Percentiles rank a stretch among this genome's conserved stretches.
Conservation (phyloP, 2,888 invertebrate species). For the Odontocerum albicorne region DNA sequence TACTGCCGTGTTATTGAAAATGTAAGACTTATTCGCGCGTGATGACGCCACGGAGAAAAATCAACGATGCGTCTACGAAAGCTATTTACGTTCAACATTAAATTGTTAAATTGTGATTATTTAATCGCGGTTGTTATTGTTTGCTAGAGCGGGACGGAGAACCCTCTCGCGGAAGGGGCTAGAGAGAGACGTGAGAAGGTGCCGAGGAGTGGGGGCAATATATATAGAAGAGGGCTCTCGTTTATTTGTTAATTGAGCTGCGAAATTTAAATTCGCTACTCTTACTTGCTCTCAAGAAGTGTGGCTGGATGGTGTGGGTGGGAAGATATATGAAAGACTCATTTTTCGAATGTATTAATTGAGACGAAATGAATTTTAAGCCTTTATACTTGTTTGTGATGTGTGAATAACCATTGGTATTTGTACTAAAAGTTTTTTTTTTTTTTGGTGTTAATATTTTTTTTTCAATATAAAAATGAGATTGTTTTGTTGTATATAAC, state of each 20-base stretch:
- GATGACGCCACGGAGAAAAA: conserved; percentile 33
- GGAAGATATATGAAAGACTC: too few relatives aligned
- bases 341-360: not conserved
- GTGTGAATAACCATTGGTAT: too few relatives aligned
- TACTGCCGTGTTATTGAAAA: too few relatives aligned
- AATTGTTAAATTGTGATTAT: conserved; percentile 34
- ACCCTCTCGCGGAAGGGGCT: not conserved
- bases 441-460: too few relatives aligned
- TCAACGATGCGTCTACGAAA: conserved; percentile 33
- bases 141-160: conserved; percentile 8
- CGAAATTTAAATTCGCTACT: conserved; percentile 1
- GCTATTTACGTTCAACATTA: conserved; percentile 34
- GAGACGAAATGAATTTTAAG: not conserved
- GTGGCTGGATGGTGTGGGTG: not conserved
- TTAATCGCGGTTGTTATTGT: conserved; percentile 36
- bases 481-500: too few relatives aligned
- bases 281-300: too few relatives aligned
- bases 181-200: not conserved
- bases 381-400: too few relatives aligned
- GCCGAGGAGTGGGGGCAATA: not conserved
- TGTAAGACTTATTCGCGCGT: conserved; percentile 30
- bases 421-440: too few relatives aligned
- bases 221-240: not conserved
- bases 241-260: conserved; percentile 20
- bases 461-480: too few relatives aligned